phyloP scores from a whole-genome alignment of 1,140 invertebrate genomes.

The Drosophila nigromelanica region DNA sequence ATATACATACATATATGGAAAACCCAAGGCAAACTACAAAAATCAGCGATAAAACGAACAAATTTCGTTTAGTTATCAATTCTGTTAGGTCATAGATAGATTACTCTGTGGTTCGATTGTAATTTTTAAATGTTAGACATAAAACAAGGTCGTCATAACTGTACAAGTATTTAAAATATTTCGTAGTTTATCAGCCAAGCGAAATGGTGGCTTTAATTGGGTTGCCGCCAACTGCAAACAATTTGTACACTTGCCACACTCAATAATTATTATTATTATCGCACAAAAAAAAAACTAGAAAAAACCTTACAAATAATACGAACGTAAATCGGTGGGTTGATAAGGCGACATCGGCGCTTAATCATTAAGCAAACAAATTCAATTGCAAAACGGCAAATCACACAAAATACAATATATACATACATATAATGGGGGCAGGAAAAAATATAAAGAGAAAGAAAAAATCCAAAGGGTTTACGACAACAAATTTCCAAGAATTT shows the following conservation, averaged over 20 bases:
- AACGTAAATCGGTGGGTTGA: conserved; percentile 43
- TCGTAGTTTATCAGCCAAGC: conserved; percentile 26
- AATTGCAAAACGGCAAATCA: conserved; percentile 64
- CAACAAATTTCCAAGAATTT: conserved; percentile 40
- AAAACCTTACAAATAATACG: conserved; percentile 10
- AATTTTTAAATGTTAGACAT: conserved; percentile 13
- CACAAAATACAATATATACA: conserved; percentile 42
- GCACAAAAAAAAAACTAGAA: conserved; percentile 19
- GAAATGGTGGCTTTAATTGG: not conserved
- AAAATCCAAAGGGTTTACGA: conserved; percentile 22
- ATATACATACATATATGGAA: too few relatives aligned
- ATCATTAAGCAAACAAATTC: conserved; percentile 61
- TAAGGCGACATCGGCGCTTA: conserved; percentile 39
- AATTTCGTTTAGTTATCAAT: not conserved
- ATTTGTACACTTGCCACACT: conserved; percentile 62
- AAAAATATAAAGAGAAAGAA: not conserved
- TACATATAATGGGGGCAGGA: conserved; percentile 27
- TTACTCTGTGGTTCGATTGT: too few relatives aligned
- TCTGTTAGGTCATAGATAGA: too few relatives aligned
- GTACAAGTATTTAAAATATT: conserved; percentile 43
- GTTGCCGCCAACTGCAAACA: conserved; percentile 10
- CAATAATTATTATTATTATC: conserved; percentile 49
- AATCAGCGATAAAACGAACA: not conserved
- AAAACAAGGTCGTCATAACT: conserved; percentile 33
- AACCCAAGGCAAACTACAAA: too few relatives aligned